phyloP scores from a whole-genome alignment of 2,797 vertebrate species.

The Spinus pinus region DNA sequence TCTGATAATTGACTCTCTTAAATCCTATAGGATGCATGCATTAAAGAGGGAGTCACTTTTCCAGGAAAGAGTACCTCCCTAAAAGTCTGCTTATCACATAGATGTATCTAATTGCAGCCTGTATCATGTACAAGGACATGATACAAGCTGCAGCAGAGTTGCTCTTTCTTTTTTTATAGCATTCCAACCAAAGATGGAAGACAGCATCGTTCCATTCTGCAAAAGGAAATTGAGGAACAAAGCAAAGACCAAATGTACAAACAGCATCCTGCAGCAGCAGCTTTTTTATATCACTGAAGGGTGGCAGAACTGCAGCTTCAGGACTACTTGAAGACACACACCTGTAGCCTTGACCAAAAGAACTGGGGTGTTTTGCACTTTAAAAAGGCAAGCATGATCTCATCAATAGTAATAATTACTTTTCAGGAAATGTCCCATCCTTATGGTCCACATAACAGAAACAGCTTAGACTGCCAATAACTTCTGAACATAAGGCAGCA shows the following conservation, averaged over 20 bases:
- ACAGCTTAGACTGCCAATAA: background rate
- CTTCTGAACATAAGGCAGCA: accelerated
- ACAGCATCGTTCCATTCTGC: background rate
- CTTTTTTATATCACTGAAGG: background rate
- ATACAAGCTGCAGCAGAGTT: background rate
- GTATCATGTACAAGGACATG: background rate
- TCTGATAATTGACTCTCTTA: background rate
- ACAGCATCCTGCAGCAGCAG: background rate
- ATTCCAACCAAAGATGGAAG: background rate
- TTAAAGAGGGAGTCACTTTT: background rate
- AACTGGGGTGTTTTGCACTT: background rate
- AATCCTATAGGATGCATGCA: background rate
- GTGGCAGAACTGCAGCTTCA: background rate
- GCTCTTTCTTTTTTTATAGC: background rate
- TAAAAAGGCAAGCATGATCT: background rate
- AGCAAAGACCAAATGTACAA: background rate
- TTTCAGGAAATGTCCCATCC: background rate
- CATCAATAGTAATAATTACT: background rate
- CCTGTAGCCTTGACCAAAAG: background rate
- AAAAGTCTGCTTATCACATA: background rate
- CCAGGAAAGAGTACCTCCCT: background rate
- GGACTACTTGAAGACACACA: background rate
- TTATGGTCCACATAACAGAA: background rate
- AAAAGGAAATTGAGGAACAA: background rate
- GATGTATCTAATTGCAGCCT: background rate